Evolutionary conservation across 2,888 invertebrate genomes (phyloP).

Genomic region (Epinotia bilunana): DNA sequence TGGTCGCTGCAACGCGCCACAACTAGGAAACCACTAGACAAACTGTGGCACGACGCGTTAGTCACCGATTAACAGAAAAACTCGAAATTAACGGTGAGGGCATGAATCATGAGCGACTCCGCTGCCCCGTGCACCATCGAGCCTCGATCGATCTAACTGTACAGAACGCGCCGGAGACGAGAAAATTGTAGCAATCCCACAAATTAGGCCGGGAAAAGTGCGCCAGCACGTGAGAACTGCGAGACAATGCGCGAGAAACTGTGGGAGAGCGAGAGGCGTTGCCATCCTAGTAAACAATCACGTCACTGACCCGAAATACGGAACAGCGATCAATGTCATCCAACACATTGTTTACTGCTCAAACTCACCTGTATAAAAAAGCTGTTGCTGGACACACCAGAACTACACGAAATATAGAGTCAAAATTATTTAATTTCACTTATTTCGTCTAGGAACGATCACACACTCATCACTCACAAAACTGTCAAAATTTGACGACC

Average conservation of each 20-base stretch:
- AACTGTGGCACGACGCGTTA: constrained; percentile 48
- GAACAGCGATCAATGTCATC: constrained; percentile 46
- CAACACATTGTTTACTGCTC: constrained; percentile 2
- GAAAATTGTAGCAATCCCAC: constrained; percentile 50
- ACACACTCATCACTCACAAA: constrained; percentile 52
- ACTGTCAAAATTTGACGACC: constrained; percentile 54
- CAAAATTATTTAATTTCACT: constrained; percentile 62
- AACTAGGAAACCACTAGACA: constrained; percentile 13
- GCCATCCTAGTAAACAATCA: constrained; percentile 84
- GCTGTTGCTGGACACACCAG: constrained; percentile 46
- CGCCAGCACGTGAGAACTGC: constrained; percentile 74
- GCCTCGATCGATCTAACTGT: constrained; percentile 59
- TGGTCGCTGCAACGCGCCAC: constrained; percentile 7
- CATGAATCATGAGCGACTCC: constrained; percentile 61
- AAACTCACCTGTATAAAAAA: constrained; percentile 62
- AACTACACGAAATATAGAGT: constrained; percentile 50
- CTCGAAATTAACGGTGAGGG: constrained; percentile 60
- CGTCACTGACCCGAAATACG: constrained; percentile 77
- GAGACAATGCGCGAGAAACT: constrained; percentile 81
- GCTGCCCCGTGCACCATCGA: constrained; percentile 51
- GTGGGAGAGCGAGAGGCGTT: constrained; percentile 83
- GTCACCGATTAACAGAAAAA: constrained; percentile 51
- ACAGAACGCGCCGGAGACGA: constrained; percentile 47
- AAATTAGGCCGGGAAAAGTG: constrained; percentile 65
- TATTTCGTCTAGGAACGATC: constrained; percentile 61